These are phyloP conservation scores for Saccopteryx bilineata DNA, from an alignment of 2,113 vertebrate genomes.

Conservation along the genomic window DNA sequence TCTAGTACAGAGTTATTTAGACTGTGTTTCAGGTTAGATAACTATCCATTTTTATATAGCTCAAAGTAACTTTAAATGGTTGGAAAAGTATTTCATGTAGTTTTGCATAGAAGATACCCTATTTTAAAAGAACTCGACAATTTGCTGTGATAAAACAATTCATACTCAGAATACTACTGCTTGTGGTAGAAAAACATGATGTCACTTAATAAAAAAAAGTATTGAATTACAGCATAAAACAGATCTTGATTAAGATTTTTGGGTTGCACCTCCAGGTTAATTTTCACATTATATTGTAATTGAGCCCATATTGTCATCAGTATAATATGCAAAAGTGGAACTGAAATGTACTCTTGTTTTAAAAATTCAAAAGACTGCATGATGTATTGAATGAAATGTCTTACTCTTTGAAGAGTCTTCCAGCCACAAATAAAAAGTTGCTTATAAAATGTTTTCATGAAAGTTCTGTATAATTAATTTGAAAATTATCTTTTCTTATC, in stretches of 20 bases:
- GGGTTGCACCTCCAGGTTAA: background rate
- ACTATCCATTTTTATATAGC: background rate
- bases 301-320: background rate
- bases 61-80: background rate
- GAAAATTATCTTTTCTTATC: constrained; percentile 36
- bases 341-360: background rate
- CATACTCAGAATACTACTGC: background rate
- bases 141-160: constrained; percentile 2
- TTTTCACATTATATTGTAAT: background rate
- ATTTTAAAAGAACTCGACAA: background rate
- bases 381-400: background rate
- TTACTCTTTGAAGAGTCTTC: background rate
- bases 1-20: constrained; percentile 27
- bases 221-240: background rate
- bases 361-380: background rate
- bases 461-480: background rate
- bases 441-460: background rate
- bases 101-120: background rate
- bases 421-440: background rate
- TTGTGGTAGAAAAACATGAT: background rate
- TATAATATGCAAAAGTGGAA: background rate
- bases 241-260: background rate
- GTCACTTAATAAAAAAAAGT: background rate
- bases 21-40: background rate
- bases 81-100: background rate